Conservation (phyloP, 2,797 vertebrate genomes). For the Anguilla megastoma region DNA sequence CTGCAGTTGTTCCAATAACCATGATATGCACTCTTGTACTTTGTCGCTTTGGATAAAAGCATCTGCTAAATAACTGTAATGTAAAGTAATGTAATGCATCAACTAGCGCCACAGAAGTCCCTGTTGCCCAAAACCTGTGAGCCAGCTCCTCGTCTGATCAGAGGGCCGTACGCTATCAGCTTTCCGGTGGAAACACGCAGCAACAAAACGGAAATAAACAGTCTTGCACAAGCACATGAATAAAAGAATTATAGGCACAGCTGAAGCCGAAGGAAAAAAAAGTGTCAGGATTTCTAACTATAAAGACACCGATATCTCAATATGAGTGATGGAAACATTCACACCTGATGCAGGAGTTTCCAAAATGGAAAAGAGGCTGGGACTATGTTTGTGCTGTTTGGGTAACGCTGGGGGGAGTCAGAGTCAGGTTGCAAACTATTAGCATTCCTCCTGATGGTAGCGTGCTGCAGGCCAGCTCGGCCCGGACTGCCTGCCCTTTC, state of each 20-base stretch:
- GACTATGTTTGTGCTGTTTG: slow-evolving; percentile 59
- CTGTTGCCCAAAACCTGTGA: slow-evolving; percentile 32
- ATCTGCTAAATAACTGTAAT: too few relatives aligned
- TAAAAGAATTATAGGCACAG: slow-evolving; percentile 69
- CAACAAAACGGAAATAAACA: slow-evolving; percentile 57
- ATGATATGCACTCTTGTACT: too few relatives aligned
- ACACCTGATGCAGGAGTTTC: slow-evolving; percentile 61
- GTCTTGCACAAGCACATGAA: slow-evolving; percentile 53
- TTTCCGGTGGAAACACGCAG: slow-evolving; percentile 37
- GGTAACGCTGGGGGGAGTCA: slow-evolving; percentile 59
- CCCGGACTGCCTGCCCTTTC: slow-evolving; percentile 43
- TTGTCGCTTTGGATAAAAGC: too few relatives aligned
- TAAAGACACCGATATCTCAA: slow-evolving; percentile 73
- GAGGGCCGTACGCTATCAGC: slow-evolving; percentile 44
- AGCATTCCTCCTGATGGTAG: slow-evolving; percentile 65
- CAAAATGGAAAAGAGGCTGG: slow-evolving; percentile 41
- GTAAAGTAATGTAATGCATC: slow-evolving; percentile 21
- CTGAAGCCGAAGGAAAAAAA: slow-evolving; percentile 60
- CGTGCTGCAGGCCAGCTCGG: slow-evolving; percentile 41
- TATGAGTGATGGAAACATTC: slow-evolving; percentile 63
- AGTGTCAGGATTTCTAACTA: slow-evolving; percentile 69
- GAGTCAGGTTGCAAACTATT: slow-evolving; percentile 72
- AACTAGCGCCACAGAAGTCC: slow-evolving; percentile 58
- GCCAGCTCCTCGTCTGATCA: slow-evolving; percentile 43
- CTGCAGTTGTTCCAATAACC: too few relatives aligned